Evolutionary conservation across 2,888 invertebrate genomes (phyloP).

Genomic region (Rambutsinella grinnellia): DNA sequence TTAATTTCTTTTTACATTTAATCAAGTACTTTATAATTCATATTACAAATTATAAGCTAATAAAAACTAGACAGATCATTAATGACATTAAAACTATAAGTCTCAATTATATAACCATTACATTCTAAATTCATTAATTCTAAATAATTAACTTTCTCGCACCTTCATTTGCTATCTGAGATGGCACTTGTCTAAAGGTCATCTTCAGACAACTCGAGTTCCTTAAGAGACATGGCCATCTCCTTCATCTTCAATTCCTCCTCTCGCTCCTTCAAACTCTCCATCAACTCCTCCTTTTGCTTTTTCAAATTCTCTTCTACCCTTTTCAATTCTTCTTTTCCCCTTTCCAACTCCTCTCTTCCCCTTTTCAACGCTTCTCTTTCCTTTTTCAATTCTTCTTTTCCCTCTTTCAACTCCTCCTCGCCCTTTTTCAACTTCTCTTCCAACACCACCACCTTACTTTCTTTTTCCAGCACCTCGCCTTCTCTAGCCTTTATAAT

Average conservation of each 20-base stretch:
- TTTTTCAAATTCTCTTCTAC: neutral
- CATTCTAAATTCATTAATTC: no score
- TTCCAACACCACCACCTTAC: neutral
- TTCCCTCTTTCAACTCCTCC: neutral
- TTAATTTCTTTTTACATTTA: neutral
- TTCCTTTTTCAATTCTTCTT: neutral
- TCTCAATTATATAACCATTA: neutral
- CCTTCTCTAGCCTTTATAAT: neutral
- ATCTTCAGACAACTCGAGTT: no score
- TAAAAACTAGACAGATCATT: neutral
- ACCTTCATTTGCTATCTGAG: no score
- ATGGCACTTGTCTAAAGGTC: no score
- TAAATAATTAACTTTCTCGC: no score
- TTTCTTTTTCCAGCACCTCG: neutral
- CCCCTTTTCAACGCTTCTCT: neutral
- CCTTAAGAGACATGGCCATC: neutral
- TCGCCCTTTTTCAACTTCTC: neutral
- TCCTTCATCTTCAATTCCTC: neutral
- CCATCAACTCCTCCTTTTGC: neutral
- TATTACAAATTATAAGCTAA: neutral
- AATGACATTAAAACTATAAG: neutral
- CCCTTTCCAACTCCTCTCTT: neutral
- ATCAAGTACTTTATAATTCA: neutral
- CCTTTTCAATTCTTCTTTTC: neutral
- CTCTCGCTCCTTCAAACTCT: neutral